Evolutionary conservation across 92 coral and sea anemone species (phyloP).

Genomic region (Parazoanthus swiftii): DNA sequence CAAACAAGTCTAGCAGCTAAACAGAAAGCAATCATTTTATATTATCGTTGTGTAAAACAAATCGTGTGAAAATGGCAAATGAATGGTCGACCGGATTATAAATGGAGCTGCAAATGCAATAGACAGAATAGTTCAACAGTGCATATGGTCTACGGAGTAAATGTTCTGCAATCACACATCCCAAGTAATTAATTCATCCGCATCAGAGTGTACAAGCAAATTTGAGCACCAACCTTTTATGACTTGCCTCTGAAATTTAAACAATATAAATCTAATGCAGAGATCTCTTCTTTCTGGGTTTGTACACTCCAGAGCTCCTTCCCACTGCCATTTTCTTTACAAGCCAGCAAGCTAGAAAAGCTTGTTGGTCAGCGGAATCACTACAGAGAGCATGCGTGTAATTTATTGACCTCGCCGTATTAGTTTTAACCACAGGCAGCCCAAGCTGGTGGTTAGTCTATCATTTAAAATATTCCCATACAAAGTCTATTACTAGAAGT

Average conservation of each 20-base stretch:
- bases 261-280: neutral
- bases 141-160: neutral
- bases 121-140: neutral
- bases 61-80: neutral
- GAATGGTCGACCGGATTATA: neutral
- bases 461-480: too few species aligned
- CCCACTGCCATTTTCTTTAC: neutral
- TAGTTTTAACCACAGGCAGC: too few species aligned
- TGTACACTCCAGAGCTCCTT: neutral
- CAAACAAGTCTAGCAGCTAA: neutral
- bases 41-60: neutral
- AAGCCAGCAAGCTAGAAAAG: neutral
- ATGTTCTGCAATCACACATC: neutral
- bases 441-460: too few species aligned
- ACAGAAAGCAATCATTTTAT: neutral
- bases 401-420: too few species aligned
- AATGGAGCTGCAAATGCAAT: neutral
- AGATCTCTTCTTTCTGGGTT: neutral
- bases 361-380: neutral
- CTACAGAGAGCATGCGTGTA: neutral
- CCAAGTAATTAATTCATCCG: neutral
- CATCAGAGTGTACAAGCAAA: neutral
- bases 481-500: too few species aligned
- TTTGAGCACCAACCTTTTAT: neutral
- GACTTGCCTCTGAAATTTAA: neutral